Base-by-base conservation (phyloP, 2,888 invertebrate species). In the Andrena haemorrhoa region DNA sequence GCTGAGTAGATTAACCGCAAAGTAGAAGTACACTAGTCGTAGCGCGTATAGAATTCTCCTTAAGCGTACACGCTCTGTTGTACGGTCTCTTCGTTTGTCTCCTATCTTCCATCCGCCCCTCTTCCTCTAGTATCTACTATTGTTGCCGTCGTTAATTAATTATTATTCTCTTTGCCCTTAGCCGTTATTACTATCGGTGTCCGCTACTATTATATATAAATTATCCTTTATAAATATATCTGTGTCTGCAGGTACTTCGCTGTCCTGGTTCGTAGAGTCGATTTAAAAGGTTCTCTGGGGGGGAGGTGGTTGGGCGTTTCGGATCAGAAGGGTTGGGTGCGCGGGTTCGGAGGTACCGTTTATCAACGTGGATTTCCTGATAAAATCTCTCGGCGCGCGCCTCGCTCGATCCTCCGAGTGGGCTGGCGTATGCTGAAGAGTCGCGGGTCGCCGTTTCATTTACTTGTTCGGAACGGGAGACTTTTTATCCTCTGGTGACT, bases 221-320 rank as follows among this genome's bases (percentile, higher is more conserved):
- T 85, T 85, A 78, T 82, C 79, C 88, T 90, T 56, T 88, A 92
- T 92, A 92, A 92, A 92, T 92, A 92, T 92, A 92, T 92, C 79
- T 79, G 86, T 91, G 89, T 92, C 88, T 91, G 91, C 91, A 92
- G 92, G 92, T 92, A 92, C 92, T 92, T 90, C 76, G 87, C 89
- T 91, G 92, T 92, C 92, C 92, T 92, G 91, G 91, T 90, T 92
- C 89, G 87, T 87, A 85, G 81, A 87, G 69, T 85, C 77, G 71
- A 78, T 79, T 47, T 26, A 29, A 35, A n/a, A 35, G 35, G 33
- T 33, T 61, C 33, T n/a, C 6, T 35, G 69, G 69, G 63, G n/a
- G n/a, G n/a, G n/a, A n/a, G n/a, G 12, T 41, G 41, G 10, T n/a
- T 5, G 20, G 63, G 63, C 20, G 23, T 35, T 35, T 31, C 6